A percentile compares a stretch with the other conserved stretches of the same genome.
These are phyloP conservation scores for Sesia apiformis DNA, from an alignment of 2,888 invertebrate genomes.

Conservation along the genomic window DNA sequence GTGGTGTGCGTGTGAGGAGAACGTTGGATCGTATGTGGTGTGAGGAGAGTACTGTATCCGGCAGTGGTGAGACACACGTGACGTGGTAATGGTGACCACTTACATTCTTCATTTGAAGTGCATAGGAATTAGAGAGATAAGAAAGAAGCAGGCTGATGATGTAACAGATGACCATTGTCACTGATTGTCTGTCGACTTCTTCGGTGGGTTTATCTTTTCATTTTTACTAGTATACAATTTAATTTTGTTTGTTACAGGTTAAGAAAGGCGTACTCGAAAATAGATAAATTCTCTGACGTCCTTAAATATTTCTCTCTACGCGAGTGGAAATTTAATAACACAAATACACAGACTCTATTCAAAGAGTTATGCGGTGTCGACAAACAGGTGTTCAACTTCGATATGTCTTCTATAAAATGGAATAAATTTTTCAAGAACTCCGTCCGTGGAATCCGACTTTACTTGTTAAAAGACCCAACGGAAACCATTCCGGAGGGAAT, in stretches of 20 bases:
- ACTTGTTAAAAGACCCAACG: conserved; percentile 83
- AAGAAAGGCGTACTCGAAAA: conserved; percentile 81
- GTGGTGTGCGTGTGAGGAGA: too few relatives aligned
- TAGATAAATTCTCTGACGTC: conserved; percentile 81
- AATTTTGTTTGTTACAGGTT: conserved; percentile 65
- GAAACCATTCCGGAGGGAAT: conserved; percentile 77
- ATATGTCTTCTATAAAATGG: conserved; percentile 80
- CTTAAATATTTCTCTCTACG: conserved; percentile 83
- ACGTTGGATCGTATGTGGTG: too few relatives aligned
- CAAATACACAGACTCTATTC: conserved; percentile 70
- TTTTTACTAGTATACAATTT: neutral
- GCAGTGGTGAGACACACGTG: too few relatives aligned
- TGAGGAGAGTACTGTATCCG: too few relatives aligned
- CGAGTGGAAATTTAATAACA: conserved; percentile 81
- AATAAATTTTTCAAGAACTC: conserved; percentile 79
- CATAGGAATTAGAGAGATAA: too few relatives aligned
- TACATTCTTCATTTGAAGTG: too few relatives aligned
- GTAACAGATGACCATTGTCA: too few relatives aligned
- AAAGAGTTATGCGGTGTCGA: conserved; percentile 73
- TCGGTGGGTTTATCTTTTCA: neutral
- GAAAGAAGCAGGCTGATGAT: too few relatives aligned
- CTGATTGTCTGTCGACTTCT: neutral
- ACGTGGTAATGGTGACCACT: too few relatives aligned
- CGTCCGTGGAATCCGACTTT: conserved; percentile 80
- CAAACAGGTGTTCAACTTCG: conserved; percentile 77